Conservation (phyloP, 1,140 invertebrate species). For the Ephestia elutella region DNA sequence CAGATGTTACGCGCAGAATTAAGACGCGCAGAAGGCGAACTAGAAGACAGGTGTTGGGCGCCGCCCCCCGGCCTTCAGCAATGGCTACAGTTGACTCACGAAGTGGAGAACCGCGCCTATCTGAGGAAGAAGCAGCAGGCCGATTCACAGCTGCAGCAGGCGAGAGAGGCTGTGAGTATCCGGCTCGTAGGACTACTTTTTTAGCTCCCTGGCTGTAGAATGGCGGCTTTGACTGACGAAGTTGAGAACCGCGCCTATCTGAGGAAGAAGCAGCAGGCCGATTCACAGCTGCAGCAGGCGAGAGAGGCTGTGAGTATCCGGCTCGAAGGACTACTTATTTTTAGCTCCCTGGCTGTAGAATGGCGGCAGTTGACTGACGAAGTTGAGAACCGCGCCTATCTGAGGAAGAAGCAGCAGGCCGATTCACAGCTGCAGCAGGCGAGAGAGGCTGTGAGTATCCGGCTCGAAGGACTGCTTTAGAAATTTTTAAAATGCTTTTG, state of each 20-base stretch:
- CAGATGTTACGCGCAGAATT: slow-evolving; percentile 87
- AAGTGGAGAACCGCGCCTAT: slow-evolving; percentile 92
- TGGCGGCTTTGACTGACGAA: slow-evolving; percentile 97
- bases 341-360: slow-evolving; percentile 86
- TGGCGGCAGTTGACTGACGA: slow-evolving; percentile 97
- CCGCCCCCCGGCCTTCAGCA: slow-evolving; percentile 91
- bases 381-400: slow-evolving; percentile 91
- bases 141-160: slow-evolving; percentile 89
- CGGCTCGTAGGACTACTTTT: background rate
- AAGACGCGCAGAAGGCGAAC: slow-evolving; percentile 88
- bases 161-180: slow-evolving; percentile 87
- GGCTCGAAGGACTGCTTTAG: background rate
- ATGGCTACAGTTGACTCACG: slow-evolving; percentile 95
- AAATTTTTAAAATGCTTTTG: no score
- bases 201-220: slow-evolving; percentile 86
- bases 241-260: slow-evolving; percentile 92
- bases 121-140: slow-evolving; percentile 89
- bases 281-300: slow-evolving; percentile 89
- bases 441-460: slow-evolving; percentile 85
- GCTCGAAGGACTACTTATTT: background rate
- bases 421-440: slow-evolving; percentile 91
- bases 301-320: slow-evolving; percentile 85
- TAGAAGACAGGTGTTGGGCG: slow-evolving; percentile 90
- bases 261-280: slow-evolving; percentile 88
- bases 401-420: slow-evolving; percentile 88